Evolutionary conservation across 1,140 invertebrate species (phyloP).

Genomic region (Tenebrio molitor): DNA sequence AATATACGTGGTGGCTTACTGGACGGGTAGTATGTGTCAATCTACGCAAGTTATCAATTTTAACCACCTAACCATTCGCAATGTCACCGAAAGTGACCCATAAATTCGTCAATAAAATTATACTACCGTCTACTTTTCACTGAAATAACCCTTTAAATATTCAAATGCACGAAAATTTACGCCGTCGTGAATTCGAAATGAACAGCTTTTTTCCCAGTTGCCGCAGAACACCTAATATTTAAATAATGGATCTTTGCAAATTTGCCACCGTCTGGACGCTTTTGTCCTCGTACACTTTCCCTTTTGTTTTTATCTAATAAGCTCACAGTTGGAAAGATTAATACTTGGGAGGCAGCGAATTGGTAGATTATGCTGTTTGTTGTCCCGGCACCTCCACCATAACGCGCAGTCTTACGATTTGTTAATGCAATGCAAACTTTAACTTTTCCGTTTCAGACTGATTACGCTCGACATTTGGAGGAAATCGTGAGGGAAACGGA

Average conservation of each 20-base stretch:
- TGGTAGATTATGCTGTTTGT: background rate
- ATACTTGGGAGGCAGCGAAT: too few relatives aligned
- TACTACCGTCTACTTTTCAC: background rate
- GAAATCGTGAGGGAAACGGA: slow-evolving; percentile 69
- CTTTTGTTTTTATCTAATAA: too few relatives aligned
- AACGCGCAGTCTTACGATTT: background rate
- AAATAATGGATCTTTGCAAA: too few relatives aligned
- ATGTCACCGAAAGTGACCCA: background rate
- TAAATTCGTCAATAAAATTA: slow-evolving; percentile 32
- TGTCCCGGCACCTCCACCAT: background rate
- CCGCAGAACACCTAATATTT: too few relatives aligned
- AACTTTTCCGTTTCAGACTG: slow-evolving; percentile 69
- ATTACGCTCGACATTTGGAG: slow-evolving; percentile 80
- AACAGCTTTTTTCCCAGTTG: background rate
- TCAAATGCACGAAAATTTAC: slow-evolving; percentile 11
- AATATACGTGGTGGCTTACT: background rate
- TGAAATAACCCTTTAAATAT: slow-evolving; percentile 28
- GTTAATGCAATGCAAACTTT: background rate
- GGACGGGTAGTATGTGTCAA: too few relatives aligned
- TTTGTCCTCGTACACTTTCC: too few relatives aligned
- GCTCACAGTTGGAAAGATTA: too few relatives aligned
- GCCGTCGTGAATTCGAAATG: background rate
- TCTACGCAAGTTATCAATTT: slow-evolving; percentile 1
- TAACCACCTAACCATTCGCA: background rate
- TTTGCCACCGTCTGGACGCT: too few relatives aligned